Evolutionary conservation across 1,140 invertebrate genomes (phyloP).

Genomic region (Ceratina calcarata): DNA sequence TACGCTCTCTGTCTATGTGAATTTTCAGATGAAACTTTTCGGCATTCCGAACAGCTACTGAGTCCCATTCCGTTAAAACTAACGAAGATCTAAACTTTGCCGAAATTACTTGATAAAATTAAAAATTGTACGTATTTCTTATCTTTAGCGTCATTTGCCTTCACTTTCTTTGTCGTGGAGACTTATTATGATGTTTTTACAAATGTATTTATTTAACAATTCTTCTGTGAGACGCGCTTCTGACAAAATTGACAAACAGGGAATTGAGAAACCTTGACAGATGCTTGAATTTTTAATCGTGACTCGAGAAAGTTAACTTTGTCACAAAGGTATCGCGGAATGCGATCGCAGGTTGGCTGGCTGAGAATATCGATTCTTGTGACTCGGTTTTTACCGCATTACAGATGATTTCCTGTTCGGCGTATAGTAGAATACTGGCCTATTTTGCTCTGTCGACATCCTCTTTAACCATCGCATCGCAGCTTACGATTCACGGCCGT

Average conservation of each 20-base stretch:
- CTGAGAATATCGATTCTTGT: constrained; percentile 20
- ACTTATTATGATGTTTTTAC: background rate
- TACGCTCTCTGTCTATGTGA: background rate
- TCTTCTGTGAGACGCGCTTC: background rate
- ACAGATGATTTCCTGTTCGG: constrained; percentile 20
- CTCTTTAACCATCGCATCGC: background rate
- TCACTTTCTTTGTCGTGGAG: too few relatives aligned
- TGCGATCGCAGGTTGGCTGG: background rate
- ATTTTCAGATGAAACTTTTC: constrained; percentile 5
- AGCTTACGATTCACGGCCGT: background rate
- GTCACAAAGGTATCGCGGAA: constrained; percentile 22
- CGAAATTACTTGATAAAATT: background rate
- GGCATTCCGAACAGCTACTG: background rate
- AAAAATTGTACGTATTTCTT: too few relatives aligned
- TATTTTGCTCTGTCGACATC: constrained; percentile 34
- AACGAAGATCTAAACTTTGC: background rate
- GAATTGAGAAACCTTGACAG: background rate
- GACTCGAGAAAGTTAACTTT: background rate
- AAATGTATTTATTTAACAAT: background rate
- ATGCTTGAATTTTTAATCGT: background rate
- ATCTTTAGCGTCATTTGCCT: too few relatives aligned
- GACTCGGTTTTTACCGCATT: constrained; percentile 24
- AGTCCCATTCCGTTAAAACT: background rate
- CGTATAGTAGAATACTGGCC: constrained; percentile 26
- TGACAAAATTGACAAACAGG: too few relatives aligned